Conservation (phyloP, 2,888 invertebrate species). For the Volucella inanis region DNA sequence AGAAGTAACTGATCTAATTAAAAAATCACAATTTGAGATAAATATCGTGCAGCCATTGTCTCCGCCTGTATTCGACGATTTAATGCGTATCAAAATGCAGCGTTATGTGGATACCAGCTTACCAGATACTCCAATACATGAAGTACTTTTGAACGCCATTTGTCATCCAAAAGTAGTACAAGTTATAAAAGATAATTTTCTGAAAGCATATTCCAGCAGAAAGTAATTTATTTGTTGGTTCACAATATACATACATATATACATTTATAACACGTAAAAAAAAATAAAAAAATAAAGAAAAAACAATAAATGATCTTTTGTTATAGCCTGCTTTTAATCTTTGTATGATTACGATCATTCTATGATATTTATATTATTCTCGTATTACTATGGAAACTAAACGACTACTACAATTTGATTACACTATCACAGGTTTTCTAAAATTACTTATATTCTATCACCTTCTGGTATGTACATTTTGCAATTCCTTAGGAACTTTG, state of each 20-base stretch:
- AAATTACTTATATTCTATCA: conserved; percentile 57
- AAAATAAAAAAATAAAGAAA: conserved; percentile 37
- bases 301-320: conserved; percentile 26
- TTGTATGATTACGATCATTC: conserved; percentile 9
- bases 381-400: conserved; percentile 26
- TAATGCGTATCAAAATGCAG: conserved; percentile 26
- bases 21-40: conserved; percentile 16
- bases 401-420: conserved; percentile 61
- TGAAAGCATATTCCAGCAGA: conserved; percentile 45
- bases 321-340: conserved; percentile 38
- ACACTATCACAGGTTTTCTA: conserved; percentile 74
- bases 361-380: conserved; percentile 6
- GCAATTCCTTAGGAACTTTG: conserved; percentile 68
- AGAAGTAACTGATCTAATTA: conserved; percentile 32
- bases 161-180: conserved; percentile 57
- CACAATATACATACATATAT: conserved; percentile 19
- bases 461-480: conserved; percentile 52
- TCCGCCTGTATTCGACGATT: conserved; percentile 30
- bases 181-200: conserved; percentile 50
- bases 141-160: conserved; percentile 58
- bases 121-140: conserved; percentile 32
- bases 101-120: conserved; percentile 22
- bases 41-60: conserved; percentile 14
- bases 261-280: conserved; percentile 26
- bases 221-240: conserved; percentile 41